Evolutionary conservation across 2,113 vertebrate genomes (phyloP).

Genomic region (Elephantulus edwardii): DNA sequence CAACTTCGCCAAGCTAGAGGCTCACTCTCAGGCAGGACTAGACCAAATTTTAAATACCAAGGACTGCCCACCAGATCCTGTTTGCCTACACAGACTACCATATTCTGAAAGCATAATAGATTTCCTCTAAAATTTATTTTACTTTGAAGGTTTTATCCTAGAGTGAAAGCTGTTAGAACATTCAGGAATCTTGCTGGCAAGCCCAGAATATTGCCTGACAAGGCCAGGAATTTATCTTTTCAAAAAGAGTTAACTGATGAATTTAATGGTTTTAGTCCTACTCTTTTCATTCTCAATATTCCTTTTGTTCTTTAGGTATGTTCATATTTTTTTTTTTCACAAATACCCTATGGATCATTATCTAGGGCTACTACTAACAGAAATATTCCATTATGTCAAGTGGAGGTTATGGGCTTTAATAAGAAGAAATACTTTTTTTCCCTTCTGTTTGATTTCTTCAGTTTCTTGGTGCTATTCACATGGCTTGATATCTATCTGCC

Average conservation of each 20-base stretch:
- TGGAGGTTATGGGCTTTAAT: not conserved
- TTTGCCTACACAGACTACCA: too few species aligned
- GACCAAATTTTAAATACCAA: too few species aligned
- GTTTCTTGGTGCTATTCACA: not conserved
- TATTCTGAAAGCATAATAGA: not conserved
- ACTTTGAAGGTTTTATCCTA: not conserved
- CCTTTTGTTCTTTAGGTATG: not conserved
- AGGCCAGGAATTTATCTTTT: not conserved
- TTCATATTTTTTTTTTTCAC: not conserved
- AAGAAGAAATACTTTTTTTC: not conserved
- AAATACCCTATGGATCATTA: too few species aligned
- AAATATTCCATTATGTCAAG: not conserved
- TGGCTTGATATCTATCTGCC: not conserved
- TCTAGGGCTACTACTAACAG: too few species aligned
- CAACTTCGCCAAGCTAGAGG: too few species aligned
- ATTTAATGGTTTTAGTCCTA: not conserved
- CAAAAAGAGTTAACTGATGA: not conserved
- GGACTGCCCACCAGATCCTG: too few species aligned
- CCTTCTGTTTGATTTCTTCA: not conserved
- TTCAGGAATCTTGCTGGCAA: not conserved
- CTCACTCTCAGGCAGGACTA: too few species aligned
- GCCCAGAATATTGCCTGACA: too few species aligned
- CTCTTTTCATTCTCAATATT: not conserved
- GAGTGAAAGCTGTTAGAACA: not conserved
- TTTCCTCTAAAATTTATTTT: constrained; percentile 11